phyloP scores from a whole-genome alignment of 92 coral and sea anemone species.

The Desmophyllum pertusum region DNA sequence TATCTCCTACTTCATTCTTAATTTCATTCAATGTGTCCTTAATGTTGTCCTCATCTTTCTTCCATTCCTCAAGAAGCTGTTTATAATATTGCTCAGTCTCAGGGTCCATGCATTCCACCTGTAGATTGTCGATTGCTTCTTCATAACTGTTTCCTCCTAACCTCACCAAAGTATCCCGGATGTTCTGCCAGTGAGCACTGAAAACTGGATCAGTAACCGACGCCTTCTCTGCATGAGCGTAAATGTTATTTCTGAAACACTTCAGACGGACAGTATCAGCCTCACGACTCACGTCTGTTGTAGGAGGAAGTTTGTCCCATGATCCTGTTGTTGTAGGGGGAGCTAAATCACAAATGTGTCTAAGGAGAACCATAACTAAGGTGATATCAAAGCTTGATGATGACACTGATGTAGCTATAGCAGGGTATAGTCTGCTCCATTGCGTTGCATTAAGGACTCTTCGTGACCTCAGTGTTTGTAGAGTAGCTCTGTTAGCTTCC shows the following conservation, averaged over 20 bases:
- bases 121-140: not conserved
- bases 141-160: conserved; percentile 38
- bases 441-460: conserved; percentile 28
- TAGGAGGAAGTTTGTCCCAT: conserved; percentile 49
- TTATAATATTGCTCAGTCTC: conserved; percentile 1
- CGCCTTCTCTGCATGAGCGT: conserved; percentile 28
- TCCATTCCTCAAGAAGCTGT: conserved; percentile 13
- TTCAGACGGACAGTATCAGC: conserved; percentile 46
- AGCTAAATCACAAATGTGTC: conserved; percentile 39
- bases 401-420: conserved; percentile 31
- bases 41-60: conserved; percentile 13
- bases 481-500: not conserved
- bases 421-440: conserved; percentile 62
- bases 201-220: conserved; percentile 37
- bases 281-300: conserved; percentile 24
- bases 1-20: not conserved
- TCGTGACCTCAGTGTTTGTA: not conserved
- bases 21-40: not conserved
- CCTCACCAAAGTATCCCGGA: conserved; percentile 36
- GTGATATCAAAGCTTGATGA: conserved; percentile 61
- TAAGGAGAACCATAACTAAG: conserved; percentile 39
- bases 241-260: conserved; percentile 33
- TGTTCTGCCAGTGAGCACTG: conserved; percentile 37
- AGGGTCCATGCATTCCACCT: conserved; percentile 17
- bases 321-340: conserved; percentile 43